Conservation (phyloP, 2,888 invertebrate species). For the Oscheius sp. region DNA sequence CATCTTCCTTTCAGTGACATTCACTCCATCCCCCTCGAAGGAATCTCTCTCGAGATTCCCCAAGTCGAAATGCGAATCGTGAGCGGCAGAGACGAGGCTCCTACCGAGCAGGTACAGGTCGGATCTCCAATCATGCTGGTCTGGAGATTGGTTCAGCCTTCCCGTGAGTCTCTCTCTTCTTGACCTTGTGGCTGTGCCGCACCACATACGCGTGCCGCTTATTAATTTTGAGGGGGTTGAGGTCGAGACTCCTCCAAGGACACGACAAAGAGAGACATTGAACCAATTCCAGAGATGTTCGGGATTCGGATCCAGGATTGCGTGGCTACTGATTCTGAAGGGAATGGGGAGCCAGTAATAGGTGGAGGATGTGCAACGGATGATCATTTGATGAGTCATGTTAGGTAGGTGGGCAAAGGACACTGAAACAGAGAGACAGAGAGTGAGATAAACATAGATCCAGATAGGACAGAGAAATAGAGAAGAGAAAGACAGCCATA, state of each 20-base stretch:
- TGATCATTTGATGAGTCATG: conserved; percentile 28
- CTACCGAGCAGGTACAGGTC: conserved; percentile 6
- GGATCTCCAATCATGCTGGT: conserved; percentile 32
- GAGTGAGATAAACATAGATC: not conserved
- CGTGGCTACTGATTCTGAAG: conserved; percentile 25
- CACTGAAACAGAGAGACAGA: not conserved
- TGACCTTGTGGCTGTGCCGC: not conserved
- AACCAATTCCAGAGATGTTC: conserved; percentile 35
- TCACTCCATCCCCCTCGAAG: conserved; percentile 5
- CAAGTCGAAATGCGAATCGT: conserved; percentile 29
- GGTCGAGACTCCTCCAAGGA: conserved; percentile 22
- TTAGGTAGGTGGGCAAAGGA: not conserved
- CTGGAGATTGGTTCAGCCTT: conserved; percentile 26
- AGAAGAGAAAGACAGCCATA: not conserved
- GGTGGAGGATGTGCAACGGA: conserved; percentile 35
- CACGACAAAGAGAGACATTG: not conserved
- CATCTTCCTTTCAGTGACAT: conserved; percentile 17
- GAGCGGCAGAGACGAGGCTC: conserved; percentile 7
- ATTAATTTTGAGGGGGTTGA: conserved; percentile 30
- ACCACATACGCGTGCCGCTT: conserved; percentile 27
- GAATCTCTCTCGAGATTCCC: conserved; percentile 21
- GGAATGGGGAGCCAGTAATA: conserved; percentile 3
- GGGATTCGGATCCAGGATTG: conserved; percentile 39
- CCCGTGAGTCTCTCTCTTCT: conserved; percentile 27
- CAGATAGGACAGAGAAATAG: too few species aligned